A percentile compares a stretch with the other conserved stretches of the same genome.
Evolutionary conservation across 1,140 invertebrate genomes (phyloP).

Genomic region (Campoletis sonorensis): DNA sequence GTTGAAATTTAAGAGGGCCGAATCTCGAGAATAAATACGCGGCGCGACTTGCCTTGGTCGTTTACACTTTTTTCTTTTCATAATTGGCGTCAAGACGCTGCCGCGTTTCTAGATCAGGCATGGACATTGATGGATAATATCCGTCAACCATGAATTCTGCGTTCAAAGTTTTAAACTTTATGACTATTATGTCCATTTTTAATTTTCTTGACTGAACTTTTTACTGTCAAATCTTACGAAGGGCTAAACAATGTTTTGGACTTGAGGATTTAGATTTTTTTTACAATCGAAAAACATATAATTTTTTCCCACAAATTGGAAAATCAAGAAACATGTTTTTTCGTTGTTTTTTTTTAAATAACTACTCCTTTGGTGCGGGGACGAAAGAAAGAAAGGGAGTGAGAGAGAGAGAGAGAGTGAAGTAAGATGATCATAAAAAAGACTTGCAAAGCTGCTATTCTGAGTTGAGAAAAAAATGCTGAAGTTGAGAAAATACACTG

Average conservation of each 20-base stretch:
- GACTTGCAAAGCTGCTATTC: not conserved
- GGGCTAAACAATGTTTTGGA: not conserved
- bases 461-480: not conserved
- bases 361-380: not conserved
- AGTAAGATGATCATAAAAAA: conserved; percentile 3
- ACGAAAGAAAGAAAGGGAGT: not conserved
- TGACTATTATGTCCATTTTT: not conserved
- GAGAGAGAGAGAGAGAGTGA: not conserved
- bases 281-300: not conserved
- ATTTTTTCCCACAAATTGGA: not conserved
- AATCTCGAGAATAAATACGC: too few species aligned
- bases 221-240: not conserved
- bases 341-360: not conserved
- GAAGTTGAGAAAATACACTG: conserved; percentile 27
- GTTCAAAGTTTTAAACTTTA: too few species aligned
- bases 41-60: too few species aligned
- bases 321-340: not conserved
- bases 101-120: too few species aligned
- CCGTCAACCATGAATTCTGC: too few species aligned
- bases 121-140: too few species aligned
- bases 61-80: too few species aligned
- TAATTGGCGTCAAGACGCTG: too few species aligned
- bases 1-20: too few species aligned
- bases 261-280: too few species aligned
- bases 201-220: too few species aligned